Conservation (phyloP, 2,888 invertebrate species). For the Beris morrisii region DNA sequence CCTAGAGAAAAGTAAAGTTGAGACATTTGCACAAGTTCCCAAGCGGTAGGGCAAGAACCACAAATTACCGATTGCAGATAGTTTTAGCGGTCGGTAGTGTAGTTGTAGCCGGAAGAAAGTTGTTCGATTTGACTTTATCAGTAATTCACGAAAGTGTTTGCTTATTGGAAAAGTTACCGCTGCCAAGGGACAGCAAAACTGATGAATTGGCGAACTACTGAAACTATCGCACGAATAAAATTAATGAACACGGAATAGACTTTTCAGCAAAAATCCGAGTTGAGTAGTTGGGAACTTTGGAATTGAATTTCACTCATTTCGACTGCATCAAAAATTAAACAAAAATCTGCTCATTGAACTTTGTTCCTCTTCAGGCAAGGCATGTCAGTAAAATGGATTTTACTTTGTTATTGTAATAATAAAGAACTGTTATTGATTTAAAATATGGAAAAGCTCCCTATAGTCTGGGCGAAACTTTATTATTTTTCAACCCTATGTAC, state of each 20-base stretch:
- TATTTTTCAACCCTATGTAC: no score
- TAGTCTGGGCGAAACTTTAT: no score
- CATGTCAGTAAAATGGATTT: no score
- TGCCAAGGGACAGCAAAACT: background rate
- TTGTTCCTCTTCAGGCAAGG: no score
- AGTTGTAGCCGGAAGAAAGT: constrained; percentile 35
- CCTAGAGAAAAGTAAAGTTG: constrained; percentile 10
- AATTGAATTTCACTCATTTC: background rate
- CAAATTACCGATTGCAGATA: constrained; percentile 33
- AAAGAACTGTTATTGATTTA: no score
- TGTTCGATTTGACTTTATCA: constrained; percentile 29
- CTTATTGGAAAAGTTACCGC: constrained; percentile 31
- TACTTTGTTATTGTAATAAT: no score
- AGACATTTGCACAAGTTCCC: constrained; percentile 30
- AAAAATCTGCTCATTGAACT: no score
- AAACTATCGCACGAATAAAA: constrained; percentile 11
- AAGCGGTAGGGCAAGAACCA: constrained; percentile 28
- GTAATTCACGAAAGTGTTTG: constrained; percentile 32
- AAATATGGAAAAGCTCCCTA: no score
- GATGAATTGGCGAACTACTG: background rate
- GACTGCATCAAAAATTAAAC: no score
- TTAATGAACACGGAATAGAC: constrained; percentile 2
- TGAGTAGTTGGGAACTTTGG: constrained; percentile 5
- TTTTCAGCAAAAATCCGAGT: constrained; percentile 1
- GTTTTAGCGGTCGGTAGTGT: constrained; percentile 23